A percentile compares a stretch with the other conserved stretches of the same genome.
Conservation (phyloP, 2,888 invertebrate species). For the Idaea biselata region DNA sequence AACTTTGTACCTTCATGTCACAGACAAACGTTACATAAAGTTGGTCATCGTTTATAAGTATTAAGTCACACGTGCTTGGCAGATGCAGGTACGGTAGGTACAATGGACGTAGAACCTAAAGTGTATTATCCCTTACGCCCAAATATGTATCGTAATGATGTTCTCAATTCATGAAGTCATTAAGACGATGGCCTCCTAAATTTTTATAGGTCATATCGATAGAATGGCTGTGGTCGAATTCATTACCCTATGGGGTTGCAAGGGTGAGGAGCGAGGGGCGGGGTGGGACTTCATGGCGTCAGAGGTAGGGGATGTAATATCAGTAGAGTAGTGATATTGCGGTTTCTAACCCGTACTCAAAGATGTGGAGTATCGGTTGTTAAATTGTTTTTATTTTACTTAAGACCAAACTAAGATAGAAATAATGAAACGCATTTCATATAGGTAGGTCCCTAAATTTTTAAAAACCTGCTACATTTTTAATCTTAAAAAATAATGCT, state of each 20-base stretch:
- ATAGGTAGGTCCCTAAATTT: too few species aligned
- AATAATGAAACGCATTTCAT: too few species aligned
- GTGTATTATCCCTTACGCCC: not conserved
- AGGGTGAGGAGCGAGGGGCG: constrained; percentile 39
- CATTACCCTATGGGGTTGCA: constrained; percentile 69
- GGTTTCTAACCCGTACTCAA: constrained; percentile 65
- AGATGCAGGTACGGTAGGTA: not conserved
- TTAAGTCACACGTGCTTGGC: not conserved
- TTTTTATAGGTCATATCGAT: constrained; percentile 72
- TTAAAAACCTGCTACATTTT: too few species aligned
- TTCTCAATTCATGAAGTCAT: constrained; percentile 46
- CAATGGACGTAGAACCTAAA: not conserved
- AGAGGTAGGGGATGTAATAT: constrained; percentile 69
- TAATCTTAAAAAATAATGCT: too few species aligned
- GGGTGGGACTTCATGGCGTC: constrained; percentile 66
- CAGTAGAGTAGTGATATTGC: constrained; percentile 74
- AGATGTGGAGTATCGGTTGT: constrained; percentile 41
- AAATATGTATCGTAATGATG: constrained; percentile 13
- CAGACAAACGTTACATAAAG: too few species aligned
- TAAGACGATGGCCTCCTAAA: constrained; percentile 60
- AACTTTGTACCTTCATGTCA: too few species aligned
- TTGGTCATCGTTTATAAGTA: too few species aligned
- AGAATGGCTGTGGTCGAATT: constrained; percentile 66
- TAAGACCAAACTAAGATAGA: too few species aligned
- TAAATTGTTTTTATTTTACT: constrained; percentile 18